Base-by-base conservation (phyloP, 2,113 vertebrate genomes). In the Hylia prasina region DNA sequence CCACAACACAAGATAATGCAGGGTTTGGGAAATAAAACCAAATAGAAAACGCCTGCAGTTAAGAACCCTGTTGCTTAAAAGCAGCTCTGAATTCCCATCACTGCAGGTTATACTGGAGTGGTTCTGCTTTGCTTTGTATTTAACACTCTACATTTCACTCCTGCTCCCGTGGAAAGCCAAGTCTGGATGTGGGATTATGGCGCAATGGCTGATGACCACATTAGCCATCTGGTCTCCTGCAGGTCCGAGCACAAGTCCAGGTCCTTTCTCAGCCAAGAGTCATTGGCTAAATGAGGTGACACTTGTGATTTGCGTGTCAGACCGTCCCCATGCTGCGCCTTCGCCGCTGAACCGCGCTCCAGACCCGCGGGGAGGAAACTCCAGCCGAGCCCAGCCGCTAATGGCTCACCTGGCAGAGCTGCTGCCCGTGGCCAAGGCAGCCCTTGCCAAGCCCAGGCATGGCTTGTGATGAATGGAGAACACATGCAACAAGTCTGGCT, bases 111-210 rank as follows among this genome's bases (percentile, higher is more conserved):
- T 33, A 88, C 90, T 96, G 90, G 88, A 92, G 82, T 10, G 63
- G 96, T 97, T 97, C 94, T 95, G 96, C 96, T 94, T 81, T 96
- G 96, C 79, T 93, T 96, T 96, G 94, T 96, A 92, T 93, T 97
- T 97, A 96, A 96, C 93, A 92, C 83, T 96, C 85, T 31, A 15
- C 71, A 44, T 97, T 83, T 93, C 93, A 63, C 92, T 96, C 90
- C 94, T 8, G 68, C 64, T 93, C 82, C 90, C 4, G 14, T 1
- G 22, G 85, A 96, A 93, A 94, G 96, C 96, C 96, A 93, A 83
- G 76, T 37, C 51, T 85, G 95, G 94, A 58, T 71, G 87, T 15
- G 90, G 90, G 88, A 95, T 94, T 75, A 64, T 5, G 5, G 93
- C 19, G 22, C 65, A 16, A 68, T 13, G 89, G 89, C 81, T 96